Conservation (phyloP, 2,797 vertebrate species). For the Premnoplex brunnescens region DNA sequence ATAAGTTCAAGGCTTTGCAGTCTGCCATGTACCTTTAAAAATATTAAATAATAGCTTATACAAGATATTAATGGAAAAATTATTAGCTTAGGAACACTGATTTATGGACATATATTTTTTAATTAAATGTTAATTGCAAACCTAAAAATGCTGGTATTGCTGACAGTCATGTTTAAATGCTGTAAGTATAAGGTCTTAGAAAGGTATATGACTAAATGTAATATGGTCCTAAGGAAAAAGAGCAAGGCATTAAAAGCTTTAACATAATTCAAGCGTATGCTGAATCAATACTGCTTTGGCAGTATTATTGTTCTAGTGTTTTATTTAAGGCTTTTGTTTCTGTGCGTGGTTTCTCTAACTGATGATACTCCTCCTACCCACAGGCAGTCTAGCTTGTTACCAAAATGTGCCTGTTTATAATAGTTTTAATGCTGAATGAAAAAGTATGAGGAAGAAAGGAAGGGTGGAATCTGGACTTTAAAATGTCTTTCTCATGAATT, state of each 20-base stretch:
- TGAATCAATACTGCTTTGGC: background rate
- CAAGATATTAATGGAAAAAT: background rate
- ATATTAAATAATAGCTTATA: background rate
- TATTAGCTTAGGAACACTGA: background rate
- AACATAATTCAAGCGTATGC: background rate
- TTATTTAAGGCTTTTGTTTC: background rate
- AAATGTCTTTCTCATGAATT: conserved; percentile 61
- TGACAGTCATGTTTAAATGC: background rate
- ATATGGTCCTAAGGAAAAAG: background rate
- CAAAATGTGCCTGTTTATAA: background rate
- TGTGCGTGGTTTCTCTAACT: background rate
- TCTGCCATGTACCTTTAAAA: background rate
- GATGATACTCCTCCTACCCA: background rate
- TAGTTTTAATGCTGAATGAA: background rate
- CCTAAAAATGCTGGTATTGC: background rate
- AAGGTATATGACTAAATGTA: background rate
- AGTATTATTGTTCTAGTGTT: background rate
- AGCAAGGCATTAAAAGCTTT: background rate
- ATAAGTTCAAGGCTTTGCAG: background rate
- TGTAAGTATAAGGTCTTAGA: background rate
- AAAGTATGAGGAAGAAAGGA: background rate
- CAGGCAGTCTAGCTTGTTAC: background rate
- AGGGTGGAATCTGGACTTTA: conserved; percentile 7
- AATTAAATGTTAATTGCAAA: background rate
- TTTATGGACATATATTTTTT: background rate